These are phyloP conservation scores for Andrena camellia DNA, from an alignment of 2,888 invertebrate species.

Conservation along the genomic window DNA sequence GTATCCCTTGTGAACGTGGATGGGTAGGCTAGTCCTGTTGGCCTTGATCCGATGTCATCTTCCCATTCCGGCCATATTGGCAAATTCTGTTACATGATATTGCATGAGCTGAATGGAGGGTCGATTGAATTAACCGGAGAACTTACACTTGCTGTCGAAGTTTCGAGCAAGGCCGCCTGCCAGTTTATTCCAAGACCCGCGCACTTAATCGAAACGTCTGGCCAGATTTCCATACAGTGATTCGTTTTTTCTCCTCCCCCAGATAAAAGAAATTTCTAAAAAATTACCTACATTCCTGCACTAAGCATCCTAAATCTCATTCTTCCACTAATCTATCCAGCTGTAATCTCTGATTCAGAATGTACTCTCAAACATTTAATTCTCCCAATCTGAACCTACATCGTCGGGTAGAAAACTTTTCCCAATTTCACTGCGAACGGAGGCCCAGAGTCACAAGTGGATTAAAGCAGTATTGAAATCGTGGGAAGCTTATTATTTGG, in stretches of 20 bases:
- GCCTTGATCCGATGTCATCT: conserved; percentile 58
- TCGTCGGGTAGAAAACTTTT: no score
- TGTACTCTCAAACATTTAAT: no score
- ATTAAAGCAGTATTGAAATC: no score
- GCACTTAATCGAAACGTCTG: background rate
- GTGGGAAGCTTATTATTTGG: no score
- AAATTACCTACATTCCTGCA: background rate
- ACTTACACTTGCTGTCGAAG: conserved; percentile 36
- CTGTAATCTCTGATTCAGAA: no score
- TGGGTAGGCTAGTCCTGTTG: conserved; percentile 12
- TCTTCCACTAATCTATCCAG: no score
- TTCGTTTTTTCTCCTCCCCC: background rate
- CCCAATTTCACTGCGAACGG: no score
- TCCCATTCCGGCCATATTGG: conserved; percentile 56
- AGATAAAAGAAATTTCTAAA: background rate
- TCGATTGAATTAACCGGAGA: conserved; percentile 57
- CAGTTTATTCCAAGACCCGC: conserved; percentile 29
- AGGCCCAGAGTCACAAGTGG: no score
- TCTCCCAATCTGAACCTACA: no score
- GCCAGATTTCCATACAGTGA: background rate
- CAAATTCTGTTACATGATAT: conserved; percentile 56
- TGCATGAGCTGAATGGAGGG: conserved; percentile 49
- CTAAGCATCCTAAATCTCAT: no score
- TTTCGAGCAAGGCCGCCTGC: conserved; percentile 22
- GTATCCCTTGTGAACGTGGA: conserved; percentile 12